A percentile compares a stretch with the other conserved stretches of the same genome.
phyloP scores from a whole-genome alignment of 2,797 vertebrate species.

The Rhabdomys pumilio region DNA sequence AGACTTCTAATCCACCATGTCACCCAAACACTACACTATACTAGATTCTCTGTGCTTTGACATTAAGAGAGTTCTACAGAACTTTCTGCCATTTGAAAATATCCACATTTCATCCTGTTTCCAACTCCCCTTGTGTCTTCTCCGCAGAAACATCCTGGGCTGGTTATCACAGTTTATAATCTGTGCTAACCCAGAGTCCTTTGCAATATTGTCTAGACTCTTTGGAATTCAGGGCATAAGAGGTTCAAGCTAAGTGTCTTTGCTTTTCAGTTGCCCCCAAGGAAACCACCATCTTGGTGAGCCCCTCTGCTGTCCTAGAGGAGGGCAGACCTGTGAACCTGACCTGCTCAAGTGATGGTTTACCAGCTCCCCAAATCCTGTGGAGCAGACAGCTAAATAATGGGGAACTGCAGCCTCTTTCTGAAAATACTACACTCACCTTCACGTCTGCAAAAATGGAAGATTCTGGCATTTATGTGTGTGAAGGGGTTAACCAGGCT shows the following conservation, averaged over 20 bases:
- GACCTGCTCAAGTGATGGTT: constrained; percentile 90
- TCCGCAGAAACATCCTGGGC: neutral
- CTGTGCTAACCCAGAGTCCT: neutral
- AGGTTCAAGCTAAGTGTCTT: constrained; percentile 47
- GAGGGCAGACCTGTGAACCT: constrained; percentile 92
- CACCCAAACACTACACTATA: neutral
- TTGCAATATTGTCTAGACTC: neutral
- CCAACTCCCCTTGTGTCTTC: neutral
- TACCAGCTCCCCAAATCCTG: constrained; percentile 88
- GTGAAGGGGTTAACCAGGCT: constrained; percentile 91
- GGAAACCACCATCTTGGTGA: constrained; percentile 82
- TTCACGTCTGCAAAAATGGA: constrained; percentile 84
- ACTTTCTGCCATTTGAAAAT: constrained; percentile 15
- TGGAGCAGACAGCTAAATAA: constrained; percentile 87
- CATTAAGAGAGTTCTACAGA: neutral
- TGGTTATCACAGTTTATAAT: neutral
- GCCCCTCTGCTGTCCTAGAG: constrained; percentile 84
- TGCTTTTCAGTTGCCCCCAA: constrained; percentile 86
- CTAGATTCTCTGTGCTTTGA: neutral
- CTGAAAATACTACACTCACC: constrained; percentile 83
- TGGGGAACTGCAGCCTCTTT: constrained; percentile 83
- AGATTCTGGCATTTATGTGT: constrained; percentile 92
- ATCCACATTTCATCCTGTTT: neutral
- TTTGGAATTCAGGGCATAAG: neutral
- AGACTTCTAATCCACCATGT: neutral